These are phyloP conservation scores for Epistrophella euchroma DNA, from an alignment of 2,888 invertebrate species.

Conservation along the genomic window DNA sequence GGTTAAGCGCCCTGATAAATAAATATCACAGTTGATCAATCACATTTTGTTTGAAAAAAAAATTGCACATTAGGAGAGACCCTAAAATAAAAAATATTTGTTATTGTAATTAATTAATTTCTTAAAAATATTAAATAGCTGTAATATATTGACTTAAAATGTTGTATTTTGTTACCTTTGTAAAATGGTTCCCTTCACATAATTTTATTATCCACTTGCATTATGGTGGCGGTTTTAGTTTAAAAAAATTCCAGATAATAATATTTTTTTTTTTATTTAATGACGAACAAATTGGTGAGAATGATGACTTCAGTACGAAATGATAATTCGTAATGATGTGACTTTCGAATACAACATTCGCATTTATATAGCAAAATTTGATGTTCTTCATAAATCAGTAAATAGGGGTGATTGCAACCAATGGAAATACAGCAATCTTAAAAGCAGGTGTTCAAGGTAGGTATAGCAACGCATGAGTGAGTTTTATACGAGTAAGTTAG, in stretches of 20 bases:
- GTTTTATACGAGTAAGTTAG: conserved; percentile 14
- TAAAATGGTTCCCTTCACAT: conserved; percentile 23
- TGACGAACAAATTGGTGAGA: background rate
- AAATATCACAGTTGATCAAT: conserved; percentile 48
- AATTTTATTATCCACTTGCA: background rate
- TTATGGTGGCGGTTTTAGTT: background rate
- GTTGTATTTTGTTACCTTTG: conserved; percentile 6
- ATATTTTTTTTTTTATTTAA: background rate
- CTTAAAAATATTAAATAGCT: background rate
- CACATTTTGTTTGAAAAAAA: conserved; percentile 22
- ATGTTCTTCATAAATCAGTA: conserved; percentile 47
- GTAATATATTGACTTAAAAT: background rate
- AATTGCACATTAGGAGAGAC: conserved; percentile 37
- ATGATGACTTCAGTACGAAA: conserved; percentile 53
- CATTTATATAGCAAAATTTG: conserved; percentile 60
- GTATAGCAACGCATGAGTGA: conserved; percentile 33
- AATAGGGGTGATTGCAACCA: conserved; percentile 54
- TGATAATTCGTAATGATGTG: conserved; percentile 48
- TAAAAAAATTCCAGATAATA: background rate
- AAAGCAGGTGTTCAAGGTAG: conserved; percentile 38
- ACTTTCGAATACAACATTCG: conserved; percentile 18
- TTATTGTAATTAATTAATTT: background rate
- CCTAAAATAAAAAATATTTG: background rate
- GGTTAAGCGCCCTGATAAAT: background rate
- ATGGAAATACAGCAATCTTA: conserved; percentile 34